Evolutionary conservation across 2,113 vertebrate genomes (phyloP), one percentile per base, ranked within the genome.

Genomic region (Corydoras maculifer): DNA sequence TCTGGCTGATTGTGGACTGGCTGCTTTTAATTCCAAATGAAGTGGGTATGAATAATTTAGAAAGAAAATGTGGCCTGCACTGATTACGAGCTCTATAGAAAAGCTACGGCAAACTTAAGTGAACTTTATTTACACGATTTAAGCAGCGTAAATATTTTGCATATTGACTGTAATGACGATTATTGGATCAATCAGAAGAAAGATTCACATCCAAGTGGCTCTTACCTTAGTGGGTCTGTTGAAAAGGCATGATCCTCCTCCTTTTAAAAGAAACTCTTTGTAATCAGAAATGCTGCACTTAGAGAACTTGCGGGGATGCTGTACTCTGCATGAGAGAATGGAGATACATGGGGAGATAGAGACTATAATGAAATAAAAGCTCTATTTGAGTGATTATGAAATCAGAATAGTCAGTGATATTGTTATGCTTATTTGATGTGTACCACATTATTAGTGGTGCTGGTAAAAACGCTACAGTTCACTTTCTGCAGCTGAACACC

Each of bases 201-300:
- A 25, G 18, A 25, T 25, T 25, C 18, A 25, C 18, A 25, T 43
- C 7, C 35, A 4, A 43, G 4, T 43, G 35, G 35, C 35, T 43
- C 35, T 43, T 43, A 43, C 35, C 35, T 43, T 98, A 72, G 87
- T 95, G 31, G 96, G 97, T 75, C 91, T 93, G 82, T 98, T 99
- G 77, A 99, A 99, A 76, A 99, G 92, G 83, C 97, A 99, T 3
- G 94, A 92, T 80, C 96, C 97, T 61, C 95, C 94, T 0, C 97
- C 97, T 84, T 94, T 94, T 75, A 90, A 83, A 57, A 99, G 89
- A 82, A 99, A 99, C 73, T 96, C 94, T 86, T 92, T 96, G 78
- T 94, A 99, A 77, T 97, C 94, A 31, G 91, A 85, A 84, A 98
- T 93, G 84, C 96, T 99, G 87, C 97, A 99, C 81, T 94, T 98